Percentiles rank a stretch among this genome's conserved stretches.
Conservation (phyloP, 1,140 invertebrate genomes). For the Lineus longissimus region DNA sequence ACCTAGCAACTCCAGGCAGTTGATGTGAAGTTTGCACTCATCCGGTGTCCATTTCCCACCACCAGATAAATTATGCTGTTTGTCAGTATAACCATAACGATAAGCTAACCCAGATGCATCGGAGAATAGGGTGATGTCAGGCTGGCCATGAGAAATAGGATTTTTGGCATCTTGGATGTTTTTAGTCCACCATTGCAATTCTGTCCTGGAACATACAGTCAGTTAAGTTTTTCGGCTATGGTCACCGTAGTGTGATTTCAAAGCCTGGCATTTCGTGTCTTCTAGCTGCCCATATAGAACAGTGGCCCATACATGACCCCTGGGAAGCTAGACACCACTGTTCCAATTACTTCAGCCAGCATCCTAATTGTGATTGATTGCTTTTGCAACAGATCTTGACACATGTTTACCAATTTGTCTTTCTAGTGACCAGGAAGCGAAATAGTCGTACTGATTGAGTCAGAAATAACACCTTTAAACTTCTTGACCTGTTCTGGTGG, state of each 20-base stretch:
- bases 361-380: not conserved
- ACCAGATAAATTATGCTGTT: not conserved
- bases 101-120: not conserved
- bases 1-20: not conserved
- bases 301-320: not conserved
- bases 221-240: not conserved
- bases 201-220: not conserved
- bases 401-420: not conserved
- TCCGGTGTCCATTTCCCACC: not conserved
- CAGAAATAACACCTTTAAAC: not conserved
- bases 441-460: slow-evolving; percentile 5
- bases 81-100: slow-evolving; percentile 4
- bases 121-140: not conserved
- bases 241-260: not conserved
- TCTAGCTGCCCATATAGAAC: not conserved
- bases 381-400: not conserved
- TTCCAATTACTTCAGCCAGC: slow-evolving; percentile 5
- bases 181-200: not conserved
- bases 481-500: not conserved
- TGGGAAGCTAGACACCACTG: not conserved
- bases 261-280: not conserved
- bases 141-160: slow-evolving; percentile 3
- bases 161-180: not conserved
- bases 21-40: not conserved
- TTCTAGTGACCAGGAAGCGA: not conserved